Evolutionary conservation across 2,797 vertebrate genomes (phyloP).

Genomic region (Leptoclinus maculatus): DNA sequence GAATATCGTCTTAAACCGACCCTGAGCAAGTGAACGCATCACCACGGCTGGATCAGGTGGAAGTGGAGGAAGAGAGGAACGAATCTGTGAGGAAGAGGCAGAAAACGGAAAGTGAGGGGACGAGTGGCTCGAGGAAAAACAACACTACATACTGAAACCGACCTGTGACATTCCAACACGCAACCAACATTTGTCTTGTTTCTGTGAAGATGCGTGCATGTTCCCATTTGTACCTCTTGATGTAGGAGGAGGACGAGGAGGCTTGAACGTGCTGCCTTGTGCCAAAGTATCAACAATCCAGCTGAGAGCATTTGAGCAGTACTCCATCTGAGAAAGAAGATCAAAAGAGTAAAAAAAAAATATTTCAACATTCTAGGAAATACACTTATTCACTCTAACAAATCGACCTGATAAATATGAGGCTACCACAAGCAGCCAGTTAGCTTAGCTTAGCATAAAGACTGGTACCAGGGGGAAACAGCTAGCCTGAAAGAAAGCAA

Average conservation of each 20-base stretch:
- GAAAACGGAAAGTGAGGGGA: background rate
- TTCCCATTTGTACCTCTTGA: constrained; percentile 63
- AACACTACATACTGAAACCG: background rate
- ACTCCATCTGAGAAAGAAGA: constrained; percentile 83
- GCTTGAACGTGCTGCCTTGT: constrained; percentile 80
- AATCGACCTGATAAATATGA: background rate
- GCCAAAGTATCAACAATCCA: constrained; percentile 89
- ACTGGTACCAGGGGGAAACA: background rate
- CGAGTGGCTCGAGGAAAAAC: background rate
- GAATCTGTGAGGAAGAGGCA: constrained; percentile 41
- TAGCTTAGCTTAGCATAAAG: constrained; percentile 2
- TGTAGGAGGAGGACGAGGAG: constrained; percentile 74
- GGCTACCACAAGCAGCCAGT: background rate
- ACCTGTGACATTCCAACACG: background rate
- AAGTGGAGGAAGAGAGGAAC: constrained; percentile 39
- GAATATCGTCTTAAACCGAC: background rate
- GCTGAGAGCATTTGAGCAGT: constrained; percentile 85
- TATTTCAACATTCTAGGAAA: background rate
- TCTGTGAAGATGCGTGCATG: background rate
- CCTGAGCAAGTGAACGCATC: constrained; percentile 20
- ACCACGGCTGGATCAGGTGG: constrained; percentile 34
- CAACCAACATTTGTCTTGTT: background rate
- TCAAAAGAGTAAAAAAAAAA: background rate
- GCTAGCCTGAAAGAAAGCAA: background rate
- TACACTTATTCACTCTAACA: background rate